Base-by-base conservation (phyloP, 2,888 invertebrate species). In the Belgica antarctica region DNA sequence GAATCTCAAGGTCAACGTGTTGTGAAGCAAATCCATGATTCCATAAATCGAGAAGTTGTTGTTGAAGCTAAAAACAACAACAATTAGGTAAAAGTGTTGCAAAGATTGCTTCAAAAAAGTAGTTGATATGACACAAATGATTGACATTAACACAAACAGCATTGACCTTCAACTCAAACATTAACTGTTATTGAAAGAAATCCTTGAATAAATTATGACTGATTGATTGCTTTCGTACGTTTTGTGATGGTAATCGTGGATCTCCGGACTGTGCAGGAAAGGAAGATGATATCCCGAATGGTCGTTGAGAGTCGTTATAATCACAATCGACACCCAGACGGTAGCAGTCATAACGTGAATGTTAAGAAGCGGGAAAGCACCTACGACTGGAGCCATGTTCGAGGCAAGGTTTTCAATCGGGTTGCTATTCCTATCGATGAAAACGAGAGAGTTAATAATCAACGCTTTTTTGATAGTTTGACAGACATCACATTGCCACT, bases 251-350 rank as follows among this genome's bases (percentile, higher is more conserved):
- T 61, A 71, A 36, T 71, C 71, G 15, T 71, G 71, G 19, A 59
- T 25, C 19, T 68, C 71, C 2, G 71, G 24, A 3, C 31, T 52
- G 17, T 61, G 68, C 2, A 52, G n/a, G 22, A 62, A 68, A 4
- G 71, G 71, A 10, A 71, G 62, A 27, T 71, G 68, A 68, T 52
- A 62, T 1, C 71, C 71, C 10, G 62, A 68, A 34, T 71, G 71
- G 52, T 68, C 66, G 31, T 62, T 71, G 17, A 71, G 52, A 1
- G 71, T 71, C 27, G 68, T 62, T 17, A 68, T 27, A 2, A 65
- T 25, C 8, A 57, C 71, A 24, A 71, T 28, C 17, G 34, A 25
- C 1, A 65, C 19, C 71, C 71, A 71, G 17, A 71, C 25, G 41
- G 47, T 31, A 19, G 68, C 24, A 10, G 65, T 65, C 3, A 34